These are phyloP conservation scores for Cromileptes altivelis DNA, from an alignment of 2,113 vertebrate species.

Conservation along the genomic window DNA sequence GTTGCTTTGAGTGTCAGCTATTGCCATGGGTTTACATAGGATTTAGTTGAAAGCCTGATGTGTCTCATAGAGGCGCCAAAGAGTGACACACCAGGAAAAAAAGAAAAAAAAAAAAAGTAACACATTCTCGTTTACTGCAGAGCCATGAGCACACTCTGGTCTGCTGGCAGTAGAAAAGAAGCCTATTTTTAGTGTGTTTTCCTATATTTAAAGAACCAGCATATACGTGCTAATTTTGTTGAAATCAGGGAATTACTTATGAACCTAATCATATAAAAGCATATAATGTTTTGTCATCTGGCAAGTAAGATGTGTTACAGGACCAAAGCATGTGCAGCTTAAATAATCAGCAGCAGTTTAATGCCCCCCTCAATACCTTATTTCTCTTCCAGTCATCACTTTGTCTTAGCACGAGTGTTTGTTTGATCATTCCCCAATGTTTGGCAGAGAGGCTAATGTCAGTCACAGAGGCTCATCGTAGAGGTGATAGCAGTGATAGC, in stretches of 20 bases:
- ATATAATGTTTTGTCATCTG: background rate
- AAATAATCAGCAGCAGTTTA: background rate
- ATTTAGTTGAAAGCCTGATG: no score
- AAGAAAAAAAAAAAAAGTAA: no score
- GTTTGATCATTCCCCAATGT: conserved; percentile 38
- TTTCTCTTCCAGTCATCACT: conserved; percentile 19
- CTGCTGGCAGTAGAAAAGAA: no score
- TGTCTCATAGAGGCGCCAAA: no score
- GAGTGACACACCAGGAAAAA: no score
- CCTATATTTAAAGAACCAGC: no score
- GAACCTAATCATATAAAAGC: background rate
- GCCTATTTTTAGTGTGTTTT: no score
- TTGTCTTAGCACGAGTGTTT: conserved; percentile 30
- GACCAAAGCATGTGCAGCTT: conserved; percentile 8
- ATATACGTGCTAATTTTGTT: no score
- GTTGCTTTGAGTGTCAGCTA: no score
- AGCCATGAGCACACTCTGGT: no score
- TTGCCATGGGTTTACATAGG: no score
- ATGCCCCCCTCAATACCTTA: conserved; percentile 20
- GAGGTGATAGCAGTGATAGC: conserved; percentile 31
- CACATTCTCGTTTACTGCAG: no score
- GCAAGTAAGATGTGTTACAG: background rate
- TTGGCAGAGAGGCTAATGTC: conserved; percentile 47
- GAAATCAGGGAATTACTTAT: background rate
- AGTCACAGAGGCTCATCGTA: conserved; percentile 35